Evolutionary conservation across 1,140 invertebrate species (phyloP).

Genomic region (Bradysia coprophila): DNA sequence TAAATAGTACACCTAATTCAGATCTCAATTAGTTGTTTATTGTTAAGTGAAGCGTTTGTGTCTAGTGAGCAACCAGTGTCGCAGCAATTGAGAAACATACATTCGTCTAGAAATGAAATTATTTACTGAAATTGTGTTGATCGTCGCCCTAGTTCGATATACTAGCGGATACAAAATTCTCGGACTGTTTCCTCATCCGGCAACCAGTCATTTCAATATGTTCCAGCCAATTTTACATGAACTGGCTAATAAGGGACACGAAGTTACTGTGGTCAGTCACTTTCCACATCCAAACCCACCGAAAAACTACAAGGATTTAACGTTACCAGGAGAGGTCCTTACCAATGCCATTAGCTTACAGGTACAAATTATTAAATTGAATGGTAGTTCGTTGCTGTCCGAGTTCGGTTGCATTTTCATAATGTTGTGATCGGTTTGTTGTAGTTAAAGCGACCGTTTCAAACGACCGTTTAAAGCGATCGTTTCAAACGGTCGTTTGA

Average conservation of each 20-base stretch:
- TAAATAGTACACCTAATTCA: no score
- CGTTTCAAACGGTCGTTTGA: no score
- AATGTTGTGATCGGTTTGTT: no score
- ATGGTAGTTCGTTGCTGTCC: conserved; percentile 5
- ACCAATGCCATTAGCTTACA: conserved; percentile 18
- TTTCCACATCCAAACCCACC: conserved; percentile 26
- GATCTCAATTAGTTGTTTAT: no score
- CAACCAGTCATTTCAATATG: conserved; percentile 47
- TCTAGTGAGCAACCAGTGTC: no score
- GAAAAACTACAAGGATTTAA: conserved; percentile 37
- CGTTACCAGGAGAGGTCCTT: conserved; percentile 14
- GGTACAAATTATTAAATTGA: conserved; percentile 5
- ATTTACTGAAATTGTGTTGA: neutral
- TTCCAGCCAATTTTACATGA: conserved; percentile 39
- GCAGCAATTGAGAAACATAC: no score
- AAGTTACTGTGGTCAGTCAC: conserved; percentile 41
- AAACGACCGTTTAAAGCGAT: no score
- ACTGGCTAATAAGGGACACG: conserved; percentile 36
- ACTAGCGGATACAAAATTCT: conserved; percentile 25
- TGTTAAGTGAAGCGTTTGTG: no score
- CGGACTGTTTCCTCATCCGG: conserved; percentile 36
- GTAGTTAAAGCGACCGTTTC: no score
- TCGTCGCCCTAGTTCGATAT: neutral
- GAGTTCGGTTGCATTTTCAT: conserved; percentile 6
- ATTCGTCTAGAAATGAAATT: no score